These are phyloP conservation scores for Gonioctena quinquepunctata DNA, from an alignment of 1,140 invertebrate genomes.

Conservation along the genomic window DNA sequence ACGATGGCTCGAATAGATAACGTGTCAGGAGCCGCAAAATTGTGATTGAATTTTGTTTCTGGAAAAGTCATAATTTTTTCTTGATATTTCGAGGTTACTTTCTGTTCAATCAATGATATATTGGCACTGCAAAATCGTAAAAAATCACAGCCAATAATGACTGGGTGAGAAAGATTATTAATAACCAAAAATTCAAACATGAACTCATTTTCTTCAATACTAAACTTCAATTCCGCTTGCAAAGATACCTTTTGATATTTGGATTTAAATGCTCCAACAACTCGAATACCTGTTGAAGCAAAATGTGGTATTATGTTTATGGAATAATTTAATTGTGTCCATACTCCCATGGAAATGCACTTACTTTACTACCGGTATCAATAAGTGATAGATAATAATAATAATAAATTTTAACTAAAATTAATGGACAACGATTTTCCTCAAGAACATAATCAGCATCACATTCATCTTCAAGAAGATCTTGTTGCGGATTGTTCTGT, in stretches of 20 bases:
- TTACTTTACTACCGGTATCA: background rate
- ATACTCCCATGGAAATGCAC: background rate
- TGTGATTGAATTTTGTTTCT: background rate
- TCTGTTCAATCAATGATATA: too few relatives aligned
- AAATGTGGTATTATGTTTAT: background rate
- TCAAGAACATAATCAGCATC: background rate
- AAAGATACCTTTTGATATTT: background rate
- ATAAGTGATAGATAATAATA: background rate
- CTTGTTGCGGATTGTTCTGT: too few relatives aligned
- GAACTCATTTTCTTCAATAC: background rate
- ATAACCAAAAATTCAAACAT: conserved; percentile 5
- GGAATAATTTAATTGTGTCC: background rate
- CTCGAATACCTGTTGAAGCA: background rate
- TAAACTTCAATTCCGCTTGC: too few relatives aligned
- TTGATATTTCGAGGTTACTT: background rate
- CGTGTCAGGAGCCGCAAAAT: background rate
- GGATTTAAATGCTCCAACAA: background rate
- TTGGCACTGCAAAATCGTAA: background rate
- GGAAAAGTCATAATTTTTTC: background rate
- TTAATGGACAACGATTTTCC: background rate
- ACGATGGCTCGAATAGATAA: too few relatives aligned
- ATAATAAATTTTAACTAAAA: background rate
- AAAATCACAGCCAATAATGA: conserved; percentile 9
- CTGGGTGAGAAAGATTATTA: background rate
- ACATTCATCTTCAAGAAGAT: too few relatives aligned